Base-by-base conservation (phyloP, 2,888 invertebrate genomes). In the Apeira syringaria region DNA sequence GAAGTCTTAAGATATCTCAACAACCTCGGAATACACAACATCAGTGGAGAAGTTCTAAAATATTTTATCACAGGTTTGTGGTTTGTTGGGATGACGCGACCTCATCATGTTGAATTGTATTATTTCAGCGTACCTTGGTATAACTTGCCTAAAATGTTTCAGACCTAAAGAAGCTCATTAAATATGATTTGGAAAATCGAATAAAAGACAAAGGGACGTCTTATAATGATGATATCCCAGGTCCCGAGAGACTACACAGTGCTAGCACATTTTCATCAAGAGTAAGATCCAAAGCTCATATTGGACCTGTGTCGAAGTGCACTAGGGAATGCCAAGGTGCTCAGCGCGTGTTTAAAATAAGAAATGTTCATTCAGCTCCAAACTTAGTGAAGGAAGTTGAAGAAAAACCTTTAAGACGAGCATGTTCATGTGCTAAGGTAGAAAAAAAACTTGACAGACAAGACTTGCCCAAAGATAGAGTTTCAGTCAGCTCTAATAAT, bases 1-100 rank as follows among this genome's bases (percentile, higher is more conserved):
- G 94, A 94, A 81, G 93, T 96, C 68, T 85, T 96, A 56, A 81
- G 91, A 53, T 93, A 95, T 82, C 81, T 96, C 61, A 95, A 95
- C 80, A 91, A 94, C 64, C 82, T 95, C 61, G 96, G 96, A 42
- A 95, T 95, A 67, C 91, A 92, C 41, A 94, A 95, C 68, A 93
- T 96, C 56, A 93, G 93, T 47, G 93, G 93, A 9, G 91, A 93
- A 73, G 94, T 95, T 67, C 82, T 96, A 37, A 94, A 95, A 83
- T 93, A 93, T 71, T 96, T 96, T 74, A 93, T 96, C 67, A 93
- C 92, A 91, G 95, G 96, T 95, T 28, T 15, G 40, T 37, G 11
- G 2, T 15, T 15, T 15, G n/a, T n/a, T n/a, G n/a, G n/a, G n/a
- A n/a, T n/a, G n/a, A n/a, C n/a, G n/a, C n/a, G n/a, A n/a, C n/a